These are phyloP conservation scores for Myanophis thanlyinensis DNA, from an alignment of 2,113 vertebrate genomes.

Conservation along the genomic window DNA sequence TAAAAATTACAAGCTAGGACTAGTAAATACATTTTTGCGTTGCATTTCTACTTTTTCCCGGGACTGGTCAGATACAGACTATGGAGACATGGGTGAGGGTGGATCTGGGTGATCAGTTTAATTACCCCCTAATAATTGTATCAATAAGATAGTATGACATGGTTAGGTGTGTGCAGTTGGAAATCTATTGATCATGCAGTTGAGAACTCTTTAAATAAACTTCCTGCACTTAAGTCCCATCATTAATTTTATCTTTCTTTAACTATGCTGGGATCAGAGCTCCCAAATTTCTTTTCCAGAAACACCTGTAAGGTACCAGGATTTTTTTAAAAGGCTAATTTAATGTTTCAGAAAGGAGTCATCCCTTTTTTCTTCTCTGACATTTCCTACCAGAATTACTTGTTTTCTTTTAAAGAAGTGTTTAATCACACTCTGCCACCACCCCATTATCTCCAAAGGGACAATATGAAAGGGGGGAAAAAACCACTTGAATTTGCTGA, in stretches of 20 bases:
- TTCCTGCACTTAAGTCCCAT: neutral
- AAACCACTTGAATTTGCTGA: neutral
- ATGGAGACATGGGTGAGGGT: neutral
- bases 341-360: neutral
- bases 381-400: neutral
- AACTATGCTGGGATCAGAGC: neutral
- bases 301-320: neutral
- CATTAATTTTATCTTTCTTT: neutral
- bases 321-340: neutral
- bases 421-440: neutral
- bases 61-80: neutral
- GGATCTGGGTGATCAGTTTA: neutral
- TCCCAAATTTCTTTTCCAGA: neutral
- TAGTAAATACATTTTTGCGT: neutral
- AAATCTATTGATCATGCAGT: neutral
- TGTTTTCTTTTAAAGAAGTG: neutral
- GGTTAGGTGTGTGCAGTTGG: neutral
- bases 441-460: neutral
- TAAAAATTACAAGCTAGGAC: neutral
- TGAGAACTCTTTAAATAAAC: neutral
- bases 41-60: neutral
- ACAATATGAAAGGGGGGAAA: neutral
- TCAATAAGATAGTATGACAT: neutral
- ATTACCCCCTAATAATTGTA: neutral
- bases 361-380: neutral